A percentile compares a stretch with the other conserved stretches of the same genome.
These are phyloP conservation scores for Mamestra configurata DNA, from an alignment of 1,140 invertebrate species.

Conservation along the genomic window DNA sequence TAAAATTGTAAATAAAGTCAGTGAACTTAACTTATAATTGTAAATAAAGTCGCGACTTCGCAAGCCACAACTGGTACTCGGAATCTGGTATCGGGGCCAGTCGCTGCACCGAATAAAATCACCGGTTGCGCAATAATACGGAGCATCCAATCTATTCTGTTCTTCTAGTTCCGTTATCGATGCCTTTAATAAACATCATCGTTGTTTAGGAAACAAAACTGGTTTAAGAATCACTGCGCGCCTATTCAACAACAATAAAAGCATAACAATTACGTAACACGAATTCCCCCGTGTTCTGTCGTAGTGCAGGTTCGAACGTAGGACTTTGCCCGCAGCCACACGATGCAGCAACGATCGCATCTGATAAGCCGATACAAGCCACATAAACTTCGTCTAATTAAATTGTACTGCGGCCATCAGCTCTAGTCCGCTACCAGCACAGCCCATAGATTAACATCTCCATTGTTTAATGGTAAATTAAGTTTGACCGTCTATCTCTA, in stretches of 20 bases:
- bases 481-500: conserved; percentile 73
- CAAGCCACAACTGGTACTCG: conserved; percentile 58
- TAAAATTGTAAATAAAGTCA: conserved; percentile 60
- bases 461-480: conserved; percentile 83
- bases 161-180: conserved; percentile 66
- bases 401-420: conserved; percentile 76
- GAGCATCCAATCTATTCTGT: conserved; percentile 64
- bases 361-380: conserved; percentile 70
- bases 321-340: conserved; percentile 53
- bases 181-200: conserved; percentile 61
- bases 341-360: conserved; percentile 59
- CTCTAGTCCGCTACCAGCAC: conserved; percentile 65
- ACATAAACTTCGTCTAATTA: conserved; percentile 83
- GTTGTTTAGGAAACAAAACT: conserved; percentile 66
- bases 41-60: conserved; percentile 63
- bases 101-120: conserved; percentile 62
- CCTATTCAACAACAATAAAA: conserved; percentile 53
- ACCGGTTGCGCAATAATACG: conserved; percentile 64
- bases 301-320: conserved; percentile 58
- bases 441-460: conserved; percentile 80
- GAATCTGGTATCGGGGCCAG: conserved; percentile 59
- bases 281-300: conserved; percentile 40
- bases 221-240: conserved; percentile 55
- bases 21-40: conserved; percentile 57
- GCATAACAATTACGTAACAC: conserved; percentile 61